phyloP scores from a whole-genome alignment of 2,113 vertebrate species.

The Leucoraja erinaceus region DNA sequence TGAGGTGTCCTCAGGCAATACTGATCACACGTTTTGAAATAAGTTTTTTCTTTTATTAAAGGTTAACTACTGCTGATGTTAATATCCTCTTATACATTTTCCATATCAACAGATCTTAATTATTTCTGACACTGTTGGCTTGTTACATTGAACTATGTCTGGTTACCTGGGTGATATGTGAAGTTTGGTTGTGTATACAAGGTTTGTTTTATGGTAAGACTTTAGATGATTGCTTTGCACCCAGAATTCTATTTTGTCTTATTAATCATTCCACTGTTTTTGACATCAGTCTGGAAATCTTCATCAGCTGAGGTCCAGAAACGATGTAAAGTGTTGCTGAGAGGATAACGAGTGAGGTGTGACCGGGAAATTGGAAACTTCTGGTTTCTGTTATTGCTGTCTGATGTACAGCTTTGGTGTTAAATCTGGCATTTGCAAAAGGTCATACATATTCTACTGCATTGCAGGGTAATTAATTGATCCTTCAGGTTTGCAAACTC shows the following conservation, averaged over 20 bases:
- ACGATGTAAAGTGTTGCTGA: neutral
- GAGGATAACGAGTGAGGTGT: neutral
- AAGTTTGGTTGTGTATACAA: slow-evolving; percentile 4
- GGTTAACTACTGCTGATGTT: neutral
- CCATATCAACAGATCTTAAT: neutral
- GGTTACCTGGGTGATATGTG: neutral
- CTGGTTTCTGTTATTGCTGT: neutral
- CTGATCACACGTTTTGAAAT: neutral
- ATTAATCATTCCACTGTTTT: neutral
- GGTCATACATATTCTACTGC: neutral
- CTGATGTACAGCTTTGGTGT: neutral
- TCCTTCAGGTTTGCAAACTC: neutral
- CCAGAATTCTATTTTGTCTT: neutral
- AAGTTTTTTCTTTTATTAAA: neutral
- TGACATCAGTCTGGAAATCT: neutral
- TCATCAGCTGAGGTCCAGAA: neutral
- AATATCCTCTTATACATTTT: neutral
- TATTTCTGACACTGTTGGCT: neutral
- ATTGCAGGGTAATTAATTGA: neutral
- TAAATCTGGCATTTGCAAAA: neutral
- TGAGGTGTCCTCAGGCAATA: neutral
- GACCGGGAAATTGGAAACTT: neutral
- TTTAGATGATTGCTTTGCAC: neutral
- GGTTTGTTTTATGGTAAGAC: neutral
- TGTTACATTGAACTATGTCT: neutral